These are phyloP conservation scores for Picathartes gymnocephalus DNA, from an alignment of 2,113 vertebrate genomes.

Conservation along the genomic window DNA sequence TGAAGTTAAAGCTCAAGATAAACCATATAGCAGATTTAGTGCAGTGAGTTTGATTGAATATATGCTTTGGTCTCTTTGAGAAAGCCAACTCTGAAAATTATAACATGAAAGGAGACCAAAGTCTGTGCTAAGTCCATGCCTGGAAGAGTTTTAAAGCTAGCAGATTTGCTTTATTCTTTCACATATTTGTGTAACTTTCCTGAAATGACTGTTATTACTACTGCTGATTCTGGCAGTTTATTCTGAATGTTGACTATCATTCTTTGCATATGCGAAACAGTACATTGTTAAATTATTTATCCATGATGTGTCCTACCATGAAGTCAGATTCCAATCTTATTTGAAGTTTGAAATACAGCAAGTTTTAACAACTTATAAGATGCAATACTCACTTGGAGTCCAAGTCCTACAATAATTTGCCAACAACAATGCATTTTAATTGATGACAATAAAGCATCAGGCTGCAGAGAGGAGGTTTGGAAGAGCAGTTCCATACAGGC, in stretches of 20 bases:
- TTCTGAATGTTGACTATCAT: neutral
- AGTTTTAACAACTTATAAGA: neutral
- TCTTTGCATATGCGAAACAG: neutral
- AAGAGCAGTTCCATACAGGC: neutral
- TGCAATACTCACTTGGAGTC: neutral
- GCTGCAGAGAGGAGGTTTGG: neutral
- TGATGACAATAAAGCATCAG: neutral
- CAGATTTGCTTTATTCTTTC: neutral
- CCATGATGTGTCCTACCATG: neutral
- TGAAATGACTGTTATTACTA: neutral
- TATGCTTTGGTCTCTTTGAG: slow-evolving; percentile 18
- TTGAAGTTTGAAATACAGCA: neutral
- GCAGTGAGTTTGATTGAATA: slow-evolving; percentile 52
- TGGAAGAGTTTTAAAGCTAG: neutral
- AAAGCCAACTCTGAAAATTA: slow-evolving; percentile 21
- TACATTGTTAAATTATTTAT: neutral
- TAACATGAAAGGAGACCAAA: slow-evolving; percentile 46
- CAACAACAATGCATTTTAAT: neutral
- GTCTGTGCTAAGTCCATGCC: neutral
- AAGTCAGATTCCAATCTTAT: neutral
- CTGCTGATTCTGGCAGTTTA: neutral
- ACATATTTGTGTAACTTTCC: neutral
- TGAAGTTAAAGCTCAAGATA: slow-evolving; percentile 59
- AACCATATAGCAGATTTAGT: slow-evolving; percentile 56
- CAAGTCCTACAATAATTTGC: neutral